phyloP scores from a whole-genome alignment of 2,113 vertebrate species.

The Perccottus glenii region DNA sequence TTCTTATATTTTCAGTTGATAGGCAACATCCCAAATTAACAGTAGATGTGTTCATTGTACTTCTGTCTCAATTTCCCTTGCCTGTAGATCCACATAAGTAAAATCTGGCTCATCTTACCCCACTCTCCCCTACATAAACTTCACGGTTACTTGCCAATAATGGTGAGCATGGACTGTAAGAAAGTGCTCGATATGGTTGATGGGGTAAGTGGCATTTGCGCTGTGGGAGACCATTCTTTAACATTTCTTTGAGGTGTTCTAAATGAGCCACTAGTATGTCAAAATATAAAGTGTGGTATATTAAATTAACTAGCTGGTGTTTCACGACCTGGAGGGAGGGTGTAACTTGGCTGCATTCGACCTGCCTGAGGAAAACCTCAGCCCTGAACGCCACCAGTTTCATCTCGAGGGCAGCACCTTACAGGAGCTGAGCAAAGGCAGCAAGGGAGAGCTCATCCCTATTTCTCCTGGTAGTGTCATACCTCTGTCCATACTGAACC shows the following conservation, averaged over 20 bases:
- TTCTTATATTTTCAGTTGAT: too few relatives aligned
- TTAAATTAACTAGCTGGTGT: background rate
- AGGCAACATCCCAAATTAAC: too few relatives aligned
- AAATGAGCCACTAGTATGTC: background rate
- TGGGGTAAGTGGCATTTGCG: slow-evolving; percentile 79
- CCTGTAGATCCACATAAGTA: too few relatives aligned
- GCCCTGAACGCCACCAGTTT: slow-evolving; percentile 80
- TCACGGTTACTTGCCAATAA: too few relatives aligned
- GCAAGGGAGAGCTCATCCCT: slow-evolving; percentile 93
- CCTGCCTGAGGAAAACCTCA: slow-evolving; percentile 81
- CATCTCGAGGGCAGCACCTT: slow-evolving; percentile 91
- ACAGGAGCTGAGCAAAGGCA: slow-evolving; percentile 92
- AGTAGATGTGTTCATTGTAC: too few relatives aligned
- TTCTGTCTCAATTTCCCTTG: too few relatives aligned
- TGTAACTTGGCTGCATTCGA: slow-evolving; percentile 93
- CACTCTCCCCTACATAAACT: too few relatives aligned
- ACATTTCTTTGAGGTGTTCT: too few relatives aligned
- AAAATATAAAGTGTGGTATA: background rate
- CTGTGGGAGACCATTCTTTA: background rate
- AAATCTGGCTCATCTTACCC: too few relatives aligned
- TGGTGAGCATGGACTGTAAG: too few relatives aligned
- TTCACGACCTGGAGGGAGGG: slow-evolving; percentile 91
- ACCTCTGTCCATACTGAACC: slow-evolving; percentile 86
- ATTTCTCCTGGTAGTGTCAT: slow-evolving; percentile 90
- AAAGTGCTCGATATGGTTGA: slow-evolving; percentile 95